These are phyloP conservation scores for Anguilla megastoma DNA, from an alignment of 2,797 vertebrate genomes.

Conservation along the genomic window DNA sequence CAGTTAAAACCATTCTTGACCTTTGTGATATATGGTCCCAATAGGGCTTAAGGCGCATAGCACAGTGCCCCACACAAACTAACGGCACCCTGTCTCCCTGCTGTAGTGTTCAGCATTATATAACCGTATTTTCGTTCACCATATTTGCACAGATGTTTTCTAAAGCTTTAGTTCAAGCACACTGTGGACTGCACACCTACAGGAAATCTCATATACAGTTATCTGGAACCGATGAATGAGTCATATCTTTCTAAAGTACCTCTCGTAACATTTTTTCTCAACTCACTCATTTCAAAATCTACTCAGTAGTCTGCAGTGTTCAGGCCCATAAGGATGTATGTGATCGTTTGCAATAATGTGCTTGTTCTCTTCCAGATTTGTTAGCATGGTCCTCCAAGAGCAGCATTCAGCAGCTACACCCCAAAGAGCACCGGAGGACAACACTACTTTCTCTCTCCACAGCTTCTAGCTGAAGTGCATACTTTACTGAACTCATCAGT, in stretches of 20 bases:
- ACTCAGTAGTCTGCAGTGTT: background rate
- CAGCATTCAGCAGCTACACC: background rate
- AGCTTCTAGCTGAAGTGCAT: background rate
- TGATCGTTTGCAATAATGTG: background rate
- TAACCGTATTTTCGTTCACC: constrained; percentile 44
- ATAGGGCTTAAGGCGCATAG: too few relatives aligned
- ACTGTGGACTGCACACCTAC: constrained; percentile 47
- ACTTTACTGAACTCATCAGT: constrained; percentile 40
- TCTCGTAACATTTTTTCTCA: background rate
- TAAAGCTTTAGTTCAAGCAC: constrained; percentile 49
- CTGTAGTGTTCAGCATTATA: background rate
- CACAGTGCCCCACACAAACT: background rate
- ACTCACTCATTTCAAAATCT: background rate
- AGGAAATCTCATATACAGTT: constrained; percentile 51
- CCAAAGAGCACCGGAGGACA: background rate
- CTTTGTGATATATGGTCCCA: background rate
- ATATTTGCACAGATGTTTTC: constrained; percentile 65
- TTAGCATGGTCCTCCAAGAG: background rate
- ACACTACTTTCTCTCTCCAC: background rate
- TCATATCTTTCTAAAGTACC: background rate
- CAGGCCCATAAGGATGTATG: background rate
- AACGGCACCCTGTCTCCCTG: background rate
- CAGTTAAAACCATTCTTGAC: background rate
- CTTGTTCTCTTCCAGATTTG: background rate
- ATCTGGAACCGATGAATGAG: background rate